A percentile compares a stretch with the other conserved stretches of the same genome.
These are phyloP conservation scores for Steinernema scapterisci DNA, from an alignment of 2,888 invertebrate species.

Conservation along the genomic window DNA sequence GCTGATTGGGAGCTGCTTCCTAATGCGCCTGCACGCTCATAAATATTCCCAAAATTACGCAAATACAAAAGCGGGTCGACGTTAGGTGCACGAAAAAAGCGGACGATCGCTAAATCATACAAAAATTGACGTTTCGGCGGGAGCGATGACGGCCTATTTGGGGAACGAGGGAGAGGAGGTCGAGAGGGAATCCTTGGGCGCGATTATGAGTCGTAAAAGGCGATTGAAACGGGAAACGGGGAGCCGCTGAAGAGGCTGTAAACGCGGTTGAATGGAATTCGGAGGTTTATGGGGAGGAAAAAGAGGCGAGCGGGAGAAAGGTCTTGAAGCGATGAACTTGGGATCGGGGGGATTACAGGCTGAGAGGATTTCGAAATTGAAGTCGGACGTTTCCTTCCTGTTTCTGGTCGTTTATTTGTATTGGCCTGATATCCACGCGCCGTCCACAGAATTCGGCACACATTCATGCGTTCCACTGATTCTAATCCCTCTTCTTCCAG, in stretches of 20 bases:
- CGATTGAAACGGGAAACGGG: background rate
- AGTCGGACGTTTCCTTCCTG: background rate
- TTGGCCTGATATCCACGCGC: background rate
- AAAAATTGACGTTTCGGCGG: conserved; percentile 21
- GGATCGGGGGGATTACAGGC: background rate
- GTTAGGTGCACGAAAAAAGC: background rate
- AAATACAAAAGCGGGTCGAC: conserved; percentile 13
- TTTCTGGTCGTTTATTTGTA: background rate
- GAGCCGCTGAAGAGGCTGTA: background rate
- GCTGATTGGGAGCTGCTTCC: background rate
- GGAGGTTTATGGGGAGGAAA: background rate
- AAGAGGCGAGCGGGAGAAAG: background rate
- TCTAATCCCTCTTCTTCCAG: conserved; percentile 71
- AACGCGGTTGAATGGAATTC: background rate
- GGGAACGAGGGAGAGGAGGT: background rate
- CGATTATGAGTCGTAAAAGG: background rate
- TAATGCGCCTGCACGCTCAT: conserved; percentile 14
- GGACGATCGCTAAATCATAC: conserved; percentile 13
- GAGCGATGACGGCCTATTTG: conserved; percentile 22
- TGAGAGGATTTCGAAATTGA: background rate
- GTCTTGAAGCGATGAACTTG: background rate
- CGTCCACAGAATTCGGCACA: no score
- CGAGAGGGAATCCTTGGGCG: background rate
- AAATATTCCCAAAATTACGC: background rate
- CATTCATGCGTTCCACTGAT: no score